These are phyloP conservation scores for Melanotaenia pygmaea DNA, from an alignment of 2,797 vertebrate species.

Conservation along the genomic window DNA sequence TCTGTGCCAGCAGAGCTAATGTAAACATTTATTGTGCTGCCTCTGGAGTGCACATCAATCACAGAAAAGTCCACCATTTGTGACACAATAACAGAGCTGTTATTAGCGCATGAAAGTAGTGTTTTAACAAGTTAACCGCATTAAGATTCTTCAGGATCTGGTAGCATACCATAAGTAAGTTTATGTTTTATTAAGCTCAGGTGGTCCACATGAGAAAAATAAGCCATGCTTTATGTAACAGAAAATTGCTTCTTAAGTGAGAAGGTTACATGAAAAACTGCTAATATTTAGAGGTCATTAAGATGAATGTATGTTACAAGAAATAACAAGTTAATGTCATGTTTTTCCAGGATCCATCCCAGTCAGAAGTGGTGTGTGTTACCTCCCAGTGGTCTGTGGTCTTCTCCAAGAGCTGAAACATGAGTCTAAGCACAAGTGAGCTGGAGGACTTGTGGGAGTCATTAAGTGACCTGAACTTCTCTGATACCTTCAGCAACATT, in stretches of 20 bases:
- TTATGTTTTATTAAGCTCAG: slow-evolving; percentile 63
- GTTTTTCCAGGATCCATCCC: slow-evolving; percentile 61
- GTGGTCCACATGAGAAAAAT: slow-evolving; percentile 38
- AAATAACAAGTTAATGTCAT: slow-evolving; percentile 54
- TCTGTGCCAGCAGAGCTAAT: slow-evolving; percentile 64
- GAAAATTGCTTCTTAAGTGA: slow-evolving; percentile 40
- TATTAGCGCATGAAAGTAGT: slow-evolving; percentile 57
- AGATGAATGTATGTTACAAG: slow-evolving; percentile 26
- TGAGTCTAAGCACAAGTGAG: slow-evolving; percentile 85
- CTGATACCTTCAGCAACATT: slow-evolving; percentile 79
- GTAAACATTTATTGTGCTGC: slow-evolving; percentile 76
- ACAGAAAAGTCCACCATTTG: slow-evolving; percentile 35
- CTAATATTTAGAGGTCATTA: slow-evolving; percentile 12
- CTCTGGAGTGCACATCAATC: slow-evolving; percentile 68
- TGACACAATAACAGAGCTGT: slow-evolving; percentile 56
- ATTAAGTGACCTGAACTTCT: slow-evolving; percentile 86
- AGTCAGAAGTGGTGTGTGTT: slow-evolving; percentile 48
- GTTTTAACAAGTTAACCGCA: slow-evolving; percentile 75
- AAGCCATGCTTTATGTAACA: slow-evolving; percentile 36
- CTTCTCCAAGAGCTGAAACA: slow-evolving; percentile 43
- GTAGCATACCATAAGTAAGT: slow-evolving; percentile 57
- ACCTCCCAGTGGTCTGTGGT: slow-evolving; percentile 34
- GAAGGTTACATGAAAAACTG: slow-evolving; percentile 7
- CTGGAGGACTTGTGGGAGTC: slow-evolving; percentile 85
- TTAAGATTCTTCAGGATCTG: slow-evolving; percentile 69